These are phyloP conservation scores for Cotesia typhae DNA, from an alignment of 1,140 invertebrate genomes.

Conservation along the genomic window DNA sequence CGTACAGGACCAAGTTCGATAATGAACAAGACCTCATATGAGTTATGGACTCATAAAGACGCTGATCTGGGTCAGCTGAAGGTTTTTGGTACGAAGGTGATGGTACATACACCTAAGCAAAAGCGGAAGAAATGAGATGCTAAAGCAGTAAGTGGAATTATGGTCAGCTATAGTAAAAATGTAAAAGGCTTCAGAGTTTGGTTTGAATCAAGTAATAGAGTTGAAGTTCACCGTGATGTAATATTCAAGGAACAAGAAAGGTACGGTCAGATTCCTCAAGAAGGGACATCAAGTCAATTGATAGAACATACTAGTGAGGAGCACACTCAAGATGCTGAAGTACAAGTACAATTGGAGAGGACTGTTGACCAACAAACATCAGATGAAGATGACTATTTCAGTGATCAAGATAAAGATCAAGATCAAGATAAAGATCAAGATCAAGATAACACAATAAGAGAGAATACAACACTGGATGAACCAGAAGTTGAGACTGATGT, in stretches of 20 bases:
- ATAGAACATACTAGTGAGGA: too few species aligned
- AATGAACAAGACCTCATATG: slow-evolving; percentile 33
- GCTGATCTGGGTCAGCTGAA: slow-evolving; percentile 45
- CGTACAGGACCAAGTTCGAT: background rate
- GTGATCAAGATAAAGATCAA: too few species aligned
- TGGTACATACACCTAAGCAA: slow-evolving; percentile 44
- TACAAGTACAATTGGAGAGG: too few species aligned
- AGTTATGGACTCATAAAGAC: slow-evolving; percentile 44
- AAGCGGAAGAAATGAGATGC: slow-evolving; percentile 46
- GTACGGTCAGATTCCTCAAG: too few species aligned
- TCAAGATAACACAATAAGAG: too few species aligned
- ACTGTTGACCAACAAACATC: too few species aligned
- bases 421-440: too few species aligned
- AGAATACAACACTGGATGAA: background rate
- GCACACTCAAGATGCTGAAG: too few species aligned
- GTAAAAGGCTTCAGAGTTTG: slow-evolving; percentile 50
- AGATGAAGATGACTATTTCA: too few species aligned
- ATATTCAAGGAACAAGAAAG: background rate
- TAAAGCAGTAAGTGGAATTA: slow-evolving; percentile 47
- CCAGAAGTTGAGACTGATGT: background rate
- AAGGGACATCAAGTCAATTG: too few species aligned
- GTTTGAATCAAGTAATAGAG: background rate
- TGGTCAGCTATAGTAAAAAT: slow-evolving; percentile 49
- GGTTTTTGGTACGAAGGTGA: slow-evolving; percentile 57
- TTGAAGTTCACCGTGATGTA: background rate